Percentiles rank a stretch among this genome's conserved stretches.
phyloP scores from a whole-genome alignment of 37 sponge, comb jelly and placozoan genomes.

The Ianthella basta region DNA sequence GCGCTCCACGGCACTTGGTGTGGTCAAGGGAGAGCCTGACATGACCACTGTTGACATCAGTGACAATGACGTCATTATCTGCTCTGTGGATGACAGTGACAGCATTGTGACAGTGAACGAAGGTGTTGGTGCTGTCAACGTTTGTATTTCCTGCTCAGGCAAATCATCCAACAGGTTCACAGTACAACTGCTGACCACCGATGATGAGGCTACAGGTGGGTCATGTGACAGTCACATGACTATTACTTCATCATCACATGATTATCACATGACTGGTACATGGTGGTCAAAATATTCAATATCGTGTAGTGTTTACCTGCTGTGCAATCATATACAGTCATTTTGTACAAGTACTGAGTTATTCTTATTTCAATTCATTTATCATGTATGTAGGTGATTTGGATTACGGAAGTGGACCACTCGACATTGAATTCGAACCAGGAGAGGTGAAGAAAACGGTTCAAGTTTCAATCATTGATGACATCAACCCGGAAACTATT shows the following conservation, averaged over 20 bases:
- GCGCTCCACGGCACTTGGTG: not conserved
- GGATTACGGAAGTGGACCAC: not conserved
- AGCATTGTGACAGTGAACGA: not conserved
- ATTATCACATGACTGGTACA: too few relatives aligned
- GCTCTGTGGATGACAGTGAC: not conserved
- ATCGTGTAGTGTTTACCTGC: not conserved
- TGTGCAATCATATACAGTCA: too few relatives aligned
- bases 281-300: not conserved
- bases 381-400: not conserved
- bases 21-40: not conserved
- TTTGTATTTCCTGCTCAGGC: not conserved
- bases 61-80: not conserved
- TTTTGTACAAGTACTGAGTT: too few relatives aligned
- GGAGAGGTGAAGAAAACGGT: constrained; percentile 9
- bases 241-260: not conserved
- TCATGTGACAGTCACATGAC: not conserved
- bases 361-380: too few relatives aligned
- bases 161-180: not conserved
- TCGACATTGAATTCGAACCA: not conserved
- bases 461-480: not conserved
- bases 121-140: not conserved
- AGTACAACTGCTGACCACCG: not conserved
- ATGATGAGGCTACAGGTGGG: not conserved
- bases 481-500: not conserved
- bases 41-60: not conserved